Conservation (phyloP, 2,888 invertebrate genomes). For the Anorthoa munda region DNA sequence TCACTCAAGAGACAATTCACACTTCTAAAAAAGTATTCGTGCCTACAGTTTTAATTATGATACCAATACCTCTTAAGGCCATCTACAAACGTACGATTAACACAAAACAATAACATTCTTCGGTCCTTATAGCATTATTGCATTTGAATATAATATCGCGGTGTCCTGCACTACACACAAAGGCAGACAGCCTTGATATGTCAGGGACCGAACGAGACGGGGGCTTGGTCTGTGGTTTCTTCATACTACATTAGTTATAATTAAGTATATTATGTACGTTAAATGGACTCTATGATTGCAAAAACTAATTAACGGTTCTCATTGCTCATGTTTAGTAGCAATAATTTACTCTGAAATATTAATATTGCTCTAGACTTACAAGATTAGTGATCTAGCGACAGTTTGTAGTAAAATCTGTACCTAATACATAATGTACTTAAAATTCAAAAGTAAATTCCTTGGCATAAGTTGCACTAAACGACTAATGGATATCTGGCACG, state of each 20-base stretch:
- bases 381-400: slow-evolving; percentile 28
- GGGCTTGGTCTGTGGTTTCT: slow-evolving; percentile 39
- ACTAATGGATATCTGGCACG: slow-evolving; percentile 1
- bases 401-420: slow-evolving; percentile 13
- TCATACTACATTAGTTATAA: slow-evolving; percentile 38
- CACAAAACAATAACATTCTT: slow-evolving; percentile 80
- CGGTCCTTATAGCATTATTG: slow-evolving; percentile 71
- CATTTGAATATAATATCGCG: slow-evolving; percentile 81
- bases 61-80: slow-evolving; percentile 23
- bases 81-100: slow-evolving; percentile 42
- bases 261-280: slow-evolving; percentile 12
- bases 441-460: slow-evolving; percentile 10
- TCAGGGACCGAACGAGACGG: slow-evolving; percentile 70
- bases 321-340: slow-evolving; percentile 1
- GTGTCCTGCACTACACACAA: slow-evolving; percentile 63
- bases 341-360: slow-evolving; percentile 27
- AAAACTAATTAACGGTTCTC: slow-evolving; percentile 37
- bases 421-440: neutral
- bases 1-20: slow-evolving; percentile 4
- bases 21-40: slow-evolving; percentile 16
- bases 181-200: slow-evolving; percentile 71
- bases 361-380: slow-evolving; percentile 4
- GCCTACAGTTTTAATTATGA: slow-evolving; percentile 17
- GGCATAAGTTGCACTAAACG: neutral
- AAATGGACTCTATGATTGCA: slow-evolving; percentile 32